phyloP scores from a whole-genome alignment of 2,888 invertebrate species.

The Panorpa germanica region DNA sequence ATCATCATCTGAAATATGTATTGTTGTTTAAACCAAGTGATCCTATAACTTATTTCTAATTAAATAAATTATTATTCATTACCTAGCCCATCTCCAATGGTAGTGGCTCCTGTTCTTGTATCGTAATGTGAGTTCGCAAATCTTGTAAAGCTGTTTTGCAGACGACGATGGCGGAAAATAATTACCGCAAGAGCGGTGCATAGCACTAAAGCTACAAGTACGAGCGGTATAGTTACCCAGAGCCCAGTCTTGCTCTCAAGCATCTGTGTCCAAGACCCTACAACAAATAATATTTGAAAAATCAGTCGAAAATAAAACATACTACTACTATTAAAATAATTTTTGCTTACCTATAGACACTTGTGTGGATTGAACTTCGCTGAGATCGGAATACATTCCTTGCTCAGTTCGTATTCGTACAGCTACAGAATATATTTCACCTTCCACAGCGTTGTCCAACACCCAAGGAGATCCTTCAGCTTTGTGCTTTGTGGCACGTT shows the following conservation, averaged over 20 bases:
- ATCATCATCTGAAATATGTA: conserved; percentile 44
- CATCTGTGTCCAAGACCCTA: conserved; percentile 14
- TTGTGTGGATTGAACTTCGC: conserved; percentile 34
- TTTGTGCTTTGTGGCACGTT: conserved; percentile 23
- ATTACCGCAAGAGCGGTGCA: conserved; percentile 38
- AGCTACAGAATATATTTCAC: conserved; percentile 37
- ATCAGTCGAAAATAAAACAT: too few species aligned
- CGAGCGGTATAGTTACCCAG: conserved; percentile 33
- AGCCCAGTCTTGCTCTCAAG: conserved; percentile 12
- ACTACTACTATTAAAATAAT: conserved; percentile 1
- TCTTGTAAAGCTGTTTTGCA: conserved; percentile 59
- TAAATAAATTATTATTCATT: conserved; percentile 26
- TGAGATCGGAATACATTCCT: conserved; percentile 40
- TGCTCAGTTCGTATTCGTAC: conserved; percentile 37
- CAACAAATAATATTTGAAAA: conserved; percentile 8
- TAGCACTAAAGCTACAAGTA: conserved; percentile 30
- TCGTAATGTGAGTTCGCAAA: conserved; percentile 76
- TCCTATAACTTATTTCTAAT: conserved; percentile 1
- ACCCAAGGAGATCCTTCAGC: conserved; percentile 34
- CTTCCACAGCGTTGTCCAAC: conserved; percentile 28
- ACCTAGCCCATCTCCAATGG: conserved; percentile 53
- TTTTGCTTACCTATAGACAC: conserved; percentile 4
- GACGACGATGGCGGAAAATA: conserved; percentile 46
- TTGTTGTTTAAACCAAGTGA: conserved; percentile 1
- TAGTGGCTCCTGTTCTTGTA: conserved; percentile 70